phyloP scores from a whole-genome alignment of 2,888 invertebrate species.

The Clistopyga incitator region DNA sequence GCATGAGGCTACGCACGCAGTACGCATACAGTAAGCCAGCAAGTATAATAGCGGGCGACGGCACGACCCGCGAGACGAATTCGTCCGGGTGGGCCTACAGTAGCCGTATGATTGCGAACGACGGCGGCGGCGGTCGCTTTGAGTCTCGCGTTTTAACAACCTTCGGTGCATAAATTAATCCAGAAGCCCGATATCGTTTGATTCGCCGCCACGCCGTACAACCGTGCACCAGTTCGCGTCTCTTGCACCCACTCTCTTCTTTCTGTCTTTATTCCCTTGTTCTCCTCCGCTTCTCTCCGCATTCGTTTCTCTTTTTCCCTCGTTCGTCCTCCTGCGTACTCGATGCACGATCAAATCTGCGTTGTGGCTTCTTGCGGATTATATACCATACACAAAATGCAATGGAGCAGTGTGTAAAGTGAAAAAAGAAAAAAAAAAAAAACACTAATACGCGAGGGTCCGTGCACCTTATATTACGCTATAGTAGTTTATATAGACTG shows the following conservation, averaged over 20 bases:
- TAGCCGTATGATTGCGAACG: conserved; percentile 80
- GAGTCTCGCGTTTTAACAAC: conserved; percentile 83
- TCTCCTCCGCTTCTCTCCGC: conserved; percentile 63
- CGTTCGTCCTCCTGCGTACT: conserved; percentile 7
- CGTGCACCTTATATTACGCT: conserved; percentile 67
- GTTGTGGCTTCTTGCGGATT: conserved; percentile 25
- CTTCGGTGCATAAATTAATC: conserved; percentile 84
- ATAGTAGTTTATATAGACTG: conserved; percentile 18
- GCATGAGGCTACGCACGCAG: neutral
- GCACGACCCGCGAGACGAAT: conserved; percentile 76
- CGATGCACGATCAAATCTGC: conserved; percentile 23
- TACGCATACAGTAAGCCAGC: conserved; percentile 6
- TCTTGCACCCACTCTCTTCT: conserved; percentile 67
- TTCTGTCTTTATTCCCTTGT: conserved; percentile 52
- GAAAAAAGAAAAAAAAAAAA: conserved; percentile 15
- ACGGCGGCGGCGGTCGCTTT: conserved; percentile 79
- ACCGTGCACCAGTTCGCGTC: conserved; percentile 49
- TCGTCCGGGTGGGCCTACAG: conserved; percentile 78
- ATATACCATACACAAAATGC: conserved; percentile 19
- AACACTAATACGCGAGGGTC: conserved; percentile 26
- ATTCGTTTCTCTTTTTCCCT: conserved; percentile 32
- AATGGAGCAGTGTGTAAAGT: conserved; percentile 20
- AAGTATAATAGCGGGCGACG: conserved; percentile 64
- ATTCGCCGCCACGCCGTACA: conserved; percentile 79
- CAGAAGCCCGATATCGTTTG: conserved; percentile 84